phyloP scores from a whole-genome alignment of 2,797 vertebrate species.

The Myoxocephalus aenaeus region DNA sequence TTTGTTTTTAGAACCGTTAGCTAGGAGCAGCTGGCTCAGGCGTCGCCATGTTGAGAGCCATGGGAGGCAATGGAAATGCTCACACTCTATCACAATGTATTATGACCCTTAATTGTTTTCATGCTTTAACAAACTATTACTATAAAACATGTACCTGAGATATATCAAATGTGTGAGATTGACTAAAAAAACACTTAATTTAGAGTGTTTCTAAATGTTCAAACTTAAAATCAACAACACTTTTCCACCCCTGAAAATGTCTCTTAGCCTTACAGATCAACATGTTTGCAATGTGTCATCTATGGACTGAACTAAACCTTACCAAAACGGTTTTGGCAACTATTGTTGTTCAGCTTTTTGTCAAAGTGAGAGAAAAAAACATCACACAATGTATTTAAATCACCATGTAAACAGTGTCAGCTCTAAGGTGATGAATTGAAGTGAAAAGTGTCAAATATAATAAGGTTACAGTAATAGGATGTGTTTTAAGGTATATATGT shows the following conservation, averaged over 20 bases:
- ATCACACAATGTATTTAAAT: background rate
- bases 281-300: background rate
- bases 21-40: background rate
- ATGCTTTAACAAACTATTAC: conserved; percentile 19
- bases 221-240: background rate
- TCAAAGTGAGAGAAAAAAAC: background rate
- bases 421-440: background rate
- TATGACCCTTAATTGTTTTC: background rate
- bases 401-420: background rate
- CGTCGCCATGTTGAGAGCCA: background rate
- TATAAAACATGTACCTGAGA: conserved; percentile 15
- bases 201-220: background rate
- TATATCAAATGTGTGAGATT: background rate
- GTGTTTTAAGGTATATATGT: too few relatives aligned
- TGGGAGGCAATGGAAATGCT: too few relatives aligned
- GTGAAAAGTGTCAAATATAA: background rate
- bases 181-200: background rate
- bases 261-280: background rate
- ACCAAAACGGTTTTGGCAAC: background rate
- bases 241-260: too few relatives aligned
- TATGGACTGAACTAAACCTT: background rate
- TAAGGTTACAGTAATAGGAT: background rate
- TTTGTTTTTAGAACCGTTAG: background rate
- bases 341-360: background rate
- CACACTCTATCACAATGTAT: background rate